phyloP scores from a whole-genome alignment of 2,113 vertebrate species.

The Ameiurus melas region DNA sequence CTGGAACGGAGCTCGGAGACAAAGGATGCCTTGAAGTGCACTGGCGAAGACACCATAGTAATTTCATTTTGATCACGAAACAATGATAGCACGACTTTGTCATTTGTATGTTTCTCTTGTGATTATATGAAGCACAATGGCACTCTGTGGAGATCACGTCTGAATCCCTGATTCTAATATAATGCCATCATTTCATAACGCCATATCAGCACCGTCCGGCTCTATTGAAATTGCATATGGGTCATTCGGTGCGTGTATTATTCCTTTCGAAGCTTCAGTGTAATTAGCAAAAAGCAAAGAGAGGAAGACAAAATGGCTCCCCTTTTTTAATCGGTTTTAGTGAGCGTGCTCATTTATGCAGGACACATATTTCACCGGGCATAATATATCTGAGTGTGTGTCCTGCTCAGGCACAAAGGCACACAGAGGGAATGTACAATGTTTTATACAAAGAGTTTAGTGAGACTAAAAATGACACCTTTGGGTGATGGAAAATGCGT shows the following conservation, averaged over 20 bases:
- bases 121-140: constrained; percentile 67
- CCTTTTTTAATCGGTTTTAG: constrained; percentile 73
- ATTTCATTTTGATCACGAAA: constrained; percentile 60
- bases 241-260: constrained; percentile 66
- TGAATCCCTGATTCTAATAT: constrained; percentile 67
- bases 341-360: constrained; percentile 69
- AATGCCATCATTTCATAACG: constrained; percentile 66
- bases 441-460: background rate
- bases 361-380: constrained; percentile 60
- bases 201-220: constrained; percentile 63
- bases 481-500: constrained; percentile 7
- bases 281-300: constrained; percentile 70
- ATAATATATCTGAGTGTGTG: constrained; percentile 51
- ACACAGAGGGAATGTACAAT: background rate
- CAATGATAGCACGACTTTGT: constrained; percentile 61
- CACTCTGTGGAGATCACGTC: constrained; percentile 64
- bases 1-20: constrained; percentile 57
- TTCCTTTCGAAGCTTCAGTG: constrained; percentile 70
- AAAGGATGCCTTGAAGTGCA: constrained; percentile 56
- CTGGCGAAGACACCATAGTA: constrained; percentile 52
- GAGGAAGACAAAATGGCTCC: constrained; percentile 70
- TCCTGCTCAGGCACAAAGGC: constrained; percentile 55
- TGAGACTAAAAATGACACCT: background rate
- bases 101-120: constrained; percentile 66
- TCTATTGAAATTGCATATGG: constrained; percentile 58